Conservation (phyloP, 2,113 vertebrate genomes). For the Smithornis capensis region DNA sequence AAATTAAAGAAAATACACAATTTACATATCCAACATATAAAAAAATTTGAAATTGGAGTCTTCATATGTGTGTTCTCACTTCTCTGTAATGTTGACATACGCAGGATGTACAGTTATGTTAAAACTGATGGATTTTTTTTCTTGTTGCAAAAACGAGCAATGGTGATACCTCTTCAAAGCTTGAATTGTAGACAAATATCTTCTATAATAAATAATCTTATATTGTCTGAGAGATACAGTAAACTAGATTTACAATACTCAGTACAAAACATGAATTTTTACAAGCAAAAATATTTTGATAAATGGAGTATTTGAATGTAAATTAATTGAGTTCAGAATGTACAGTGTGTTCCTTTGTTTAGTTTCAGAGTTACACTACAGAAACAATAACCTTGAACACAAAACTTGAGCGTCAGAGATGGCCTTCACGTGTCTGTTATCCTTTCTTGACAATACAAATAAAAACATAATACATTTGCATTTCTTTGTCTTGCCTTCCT, state of each 20-base stretch:
- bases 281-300: not conserved
- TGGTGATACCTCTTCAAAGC: not conserved
- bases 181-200: not conserved
- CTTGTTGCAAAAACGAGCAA: not conserved
- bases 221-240: not conserved
- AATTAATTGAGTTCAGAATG: not conserved
- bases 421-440: not conserved
- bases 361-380: not conserved
- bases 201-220: not conserved
- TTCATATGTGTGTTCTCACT: rapidly evolving
- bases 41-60: not conserved
- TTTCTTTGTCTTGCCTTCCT: not conserved
- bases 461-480: not conserved
- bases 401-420: not conserved
- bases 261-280: not conserved
- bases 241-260: not conserved
- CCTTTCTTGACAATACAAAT: not conserved
- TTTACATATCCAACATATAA: not conserved
- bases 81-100: not conserved
- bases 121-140: not conserved
- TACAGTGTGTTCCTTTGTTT: not conserved
- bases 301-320: not conserved
- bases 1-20: not conserved
- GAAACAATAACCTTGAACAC: not conserved
- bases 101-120: not conserved